Evolutionary conservation across 2,888 invertebrate species (phyloP).

Genomic region (Xanthorhoe designata): DNA sequence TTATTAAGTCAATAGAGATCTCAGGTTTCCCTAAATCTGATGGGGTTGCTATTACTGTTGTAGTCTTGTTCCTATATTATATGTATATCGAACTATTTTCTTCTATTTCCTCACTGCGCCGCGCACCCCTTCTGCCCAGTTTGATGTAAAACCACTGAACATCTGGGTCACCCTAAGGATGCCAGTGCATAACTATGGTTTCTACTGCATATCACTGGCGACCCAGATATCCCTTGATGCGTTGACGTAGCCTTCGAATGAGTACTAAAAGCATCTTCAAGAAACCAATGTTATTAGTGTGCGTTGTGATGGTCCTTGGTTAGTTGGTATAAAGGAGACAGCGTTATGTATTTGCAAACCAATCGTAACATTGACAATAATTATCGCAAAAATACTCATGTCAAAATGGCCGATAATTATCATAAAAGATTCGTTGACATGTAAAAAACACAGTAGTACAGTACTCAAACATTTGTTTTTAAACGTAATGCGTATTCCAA

Average conservation of each 20-base stretch:
- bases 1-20: background rate
- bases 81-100: background rate
- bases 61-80: too few relatives aligned
- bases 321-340: background rate
- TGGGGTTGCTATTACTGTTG: background rate
- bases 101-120: background rate
- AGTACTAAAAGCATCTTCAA: constrained; percentile 7
- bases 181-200: constrained; percentile 54
- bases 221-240: constrained; percentile 61
- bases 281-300: background rate
- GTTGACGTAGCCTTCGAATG: constrained; percentile 54
- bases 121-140: constrained; percentile 21
- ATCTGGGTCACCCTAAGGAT: constrained; percentile 30
- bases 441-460: too few relatives aligned
- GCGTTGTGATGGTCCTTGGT: background rate
- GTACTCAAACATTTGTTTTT: too few relatives aligned
- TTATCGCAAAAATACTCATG: too few relatives aligned
- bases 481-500: too few relatives aligned
- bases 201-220: constrained; percentile 53
- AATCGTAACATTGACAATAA: too few relatives aligned
- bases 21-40: background rate
- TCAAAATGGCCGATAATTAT: too few relatives aligned
- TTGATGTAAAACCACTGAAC: constrained; percentile 24
- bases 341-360: background rate
- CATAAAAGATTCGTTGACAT: too few relatives aligned